Conservation (phyloP, 1,140 invertebrate genomes). For the Linepithema humile region DNA sequence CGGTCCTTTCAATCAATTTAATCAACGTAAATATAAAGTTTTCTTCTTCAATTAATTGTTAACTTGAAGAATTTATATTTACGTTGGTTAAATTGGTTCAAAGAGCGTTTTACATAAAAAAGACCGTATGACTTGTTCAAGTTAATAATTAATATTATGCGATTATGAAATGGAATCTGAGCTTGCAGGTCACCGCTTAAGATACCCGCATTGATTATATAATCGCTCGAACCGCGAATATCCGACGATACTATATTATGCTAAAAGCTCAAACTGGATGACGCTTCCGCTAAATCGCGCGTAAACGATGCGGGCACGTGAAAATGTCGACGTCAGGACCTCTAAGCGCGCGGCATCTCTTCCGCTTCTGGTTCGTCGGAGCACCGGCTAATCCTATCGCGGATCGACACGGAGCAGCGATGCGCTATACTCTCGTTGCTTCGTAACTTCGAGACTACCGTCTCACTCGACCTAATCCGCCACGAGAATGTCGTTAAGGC, state of each 20-base stretch:
- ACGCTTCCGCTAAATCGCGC: conserved; percentile 23
- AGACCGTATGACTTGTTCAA: no score
- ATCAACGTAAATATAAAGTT: background rate
- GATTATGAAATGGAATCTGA: no score
- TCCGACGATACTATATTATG: conserved; percentile 6
- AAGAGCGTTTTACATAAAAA: no score
- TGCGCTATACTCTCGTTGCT: background rate
- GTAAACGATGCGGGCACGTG: conserved; percentile 19
- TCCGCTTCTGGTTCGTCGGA: background rate
- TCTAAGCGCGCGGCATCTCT: background rate
- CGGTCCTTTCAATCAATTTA: background rate
- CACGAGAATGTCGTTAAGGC: conserved; percentile 38
- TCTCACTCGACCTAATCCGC: conserved; percentile 28
- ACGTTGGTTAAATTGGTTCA: no score
- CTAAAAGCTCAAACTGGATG: conserved; percentile 14
- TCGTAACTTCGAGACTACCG: background rate
- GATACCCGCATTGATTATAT: background rate
- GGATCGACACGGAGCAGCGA: background rate
- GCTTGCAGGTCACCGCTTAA: background rate
- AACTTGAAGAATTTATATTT: no score
- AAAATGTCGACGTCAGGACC: conserved; percentile 20
- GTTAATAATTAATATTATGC: no score
- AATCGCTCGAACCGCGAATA: background rate
- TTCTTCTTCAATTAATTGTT: background rate
- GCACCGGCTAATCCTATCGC: background rate